Evolutionary conservation across 2,113 vertebrate species (phyloP).

Genomic region (Nycticryphes semicollaris): DNA sequence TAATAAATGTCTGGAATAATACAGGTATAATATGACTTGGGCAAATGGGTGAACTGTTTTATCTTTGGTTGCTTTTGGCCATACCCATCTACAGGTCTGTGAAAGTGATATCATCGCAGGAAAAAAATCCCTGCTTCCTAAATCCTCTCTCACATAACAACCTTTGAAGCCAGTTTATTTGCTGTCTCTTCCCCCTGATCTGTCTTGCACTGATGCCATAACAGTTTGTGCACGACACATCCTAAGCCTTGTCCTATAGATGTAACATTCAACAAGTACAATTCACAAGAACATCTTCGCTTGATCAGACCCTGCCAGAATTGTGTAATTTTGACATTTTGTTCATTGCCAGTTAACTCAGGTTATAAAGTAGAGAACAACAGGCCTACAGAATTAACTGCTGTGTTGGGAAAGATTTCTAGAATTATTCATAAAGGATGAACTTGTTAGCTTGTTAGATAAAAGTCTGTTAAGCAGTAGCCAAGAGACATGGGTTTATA

Average conservation of each 20-base stretch:
- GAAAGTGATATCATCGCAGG: background rate
- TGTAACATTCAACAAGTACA: background rate
- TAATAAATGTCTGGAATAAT: background rate
- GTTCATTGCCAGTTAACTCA: background rate
- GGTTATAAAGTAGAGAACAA: background rate
- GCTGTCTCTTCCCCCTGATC: background rate
- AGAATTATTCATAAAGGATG: conserved; percentile 42
- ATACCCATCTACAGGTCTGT: background rate
- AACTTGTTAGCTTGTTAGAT: conserved; percentile 33
- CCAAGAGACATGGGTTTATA: conserved; percentile 29
- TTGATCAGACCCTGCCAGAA: background rate
- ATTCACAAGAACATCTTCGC: background rate
- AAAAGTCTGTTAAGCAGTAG: conserved; percentile 3
- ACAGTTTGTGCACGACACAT: background rate
- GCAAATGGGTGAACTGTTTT: background rate
- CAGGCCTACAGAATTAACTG: conserved; percentile 12
- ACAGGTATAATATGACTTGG: background rate
- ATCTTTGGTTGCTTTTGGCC: background rate
- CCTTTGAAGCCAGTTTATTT: background rate
- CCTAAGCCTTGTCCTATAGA: background rate
- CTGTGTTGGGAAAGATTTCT: background rate
- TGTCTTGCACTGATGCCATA: background rate
- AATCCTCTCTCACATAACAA: background rate
- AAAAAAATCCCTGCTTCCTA: background rate
- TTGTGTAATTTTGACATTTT: background rate